phyloP scores from a whole-genome alignment of 2,797 vertebrate genomes.

The Hirundo rustica region DNA sequence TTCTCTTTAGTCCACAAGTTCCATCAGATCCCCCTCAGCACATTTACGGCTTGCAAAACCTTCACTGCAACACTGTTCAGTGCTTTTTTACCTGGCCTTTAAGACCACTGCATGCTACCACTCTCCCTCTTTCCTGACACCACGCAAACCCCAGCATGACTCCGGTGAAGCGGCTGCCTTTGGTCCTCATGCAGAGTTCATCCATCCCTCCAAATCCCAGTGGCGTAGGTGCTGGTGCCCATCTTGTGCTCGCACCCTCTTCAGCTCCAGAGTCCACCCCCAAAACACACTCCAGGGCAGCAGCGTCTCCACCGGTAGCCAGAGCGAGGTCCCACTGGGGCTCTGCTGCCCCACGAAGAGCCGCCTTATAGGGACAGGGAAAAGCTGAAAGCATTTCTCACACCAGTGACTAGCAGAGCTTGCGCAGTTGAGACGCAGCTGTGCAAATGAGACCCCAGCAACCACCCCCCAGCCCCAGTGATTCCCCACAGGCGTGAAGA shows the following conservation, averaged over 20 bases:
- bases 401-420: not conserved
- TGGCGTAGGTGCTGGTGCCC: not conserved
- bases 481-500: not conserved
- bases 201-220: not conserved
- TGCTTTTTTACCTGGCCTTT: not conserved
- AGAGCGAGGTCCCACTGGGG: not conserved
- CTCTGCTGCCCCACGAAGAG: not conserved
- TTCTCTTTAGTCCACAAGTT: not conserved
- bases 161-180: not conserved
- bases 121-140: not conserved
- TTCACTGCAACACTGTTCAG: not conserved
- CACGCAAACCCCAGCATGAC: not conserved
- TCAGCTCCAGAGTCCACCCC: not conserved
- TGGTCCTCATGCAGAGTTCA: not conserved
- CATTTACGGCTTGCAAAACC: not conserved
- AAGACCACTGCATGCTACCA: not conserved
- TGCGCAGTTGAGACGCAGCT: not conserved
- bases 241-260: fast-evolving
- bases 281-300: not conserved
- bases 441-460: constrained; percentile 23
- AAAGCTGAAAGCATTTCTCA: not conserved
- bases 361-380: not conserved
- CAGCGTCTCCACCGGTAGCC: not conserved
- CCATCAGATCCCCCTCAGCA: not conserved
- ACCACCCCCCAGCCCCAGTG: not conserved